phyloP scores from a whole-genome alignment of 1,140 invertebrate species.

The Arctopsyche grandis region DNA sequence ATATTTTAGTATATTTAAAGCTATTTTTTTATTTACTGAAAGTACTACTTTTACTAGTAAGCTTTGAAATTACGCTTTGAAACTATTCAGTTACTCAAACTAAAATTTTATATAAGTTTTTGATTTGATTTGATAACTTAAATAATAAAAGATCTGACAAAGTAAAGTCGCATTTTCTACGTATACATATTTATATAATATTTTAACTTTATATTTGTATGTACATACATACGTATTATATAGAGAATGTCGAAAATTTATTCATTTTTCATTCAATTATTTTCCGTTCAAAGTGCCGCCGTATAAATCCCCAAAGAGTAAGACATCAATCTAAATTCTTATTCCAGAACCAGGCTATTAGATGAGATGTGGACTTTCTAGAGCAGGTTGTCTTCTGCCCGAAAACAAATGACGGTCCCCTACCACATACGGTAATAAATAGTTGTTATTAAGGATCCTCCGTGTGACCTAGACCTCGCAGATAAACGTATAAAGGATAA shows the following conservation, averaged over 20 bases:
- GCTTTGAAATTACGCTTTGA: no score
- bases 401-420: constrained; percentile 37
- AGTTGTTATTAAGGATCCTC: constrained; percentile 39
- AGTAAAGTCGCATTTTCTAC: no score
- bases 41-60: no score
- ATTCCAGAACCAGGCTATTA: constrained; percentile 24
- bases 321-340: constrained; percentile 31
- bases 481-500: constrained; percentile 42
- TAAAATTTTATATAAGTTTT: no score
- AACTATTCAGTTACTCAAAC: no score
- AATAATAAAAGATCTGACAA: no score
- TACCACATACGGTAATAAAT: constrained; percentile 39
- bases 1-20: no score
- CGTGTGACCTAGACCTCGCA: constrained; percentile 38
- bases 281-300: not conserved
- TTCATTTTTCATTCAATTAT: not conserved
- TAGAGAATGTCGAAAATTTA: not conserved
- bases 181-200: no score
- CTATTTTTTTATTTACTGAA: no score
- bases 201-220: no score
- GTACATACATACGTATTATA: no score
- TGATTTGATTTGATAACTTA: no score
- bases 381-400: constrained; percentile 25
- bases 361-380: constrained; percentile 35
- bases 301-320: constrained; percentile 16